Evolutionary conservation across 2,113 vertebrate species (phyloP).

Genomic region (Hippocampus abdominalis): DNA sequence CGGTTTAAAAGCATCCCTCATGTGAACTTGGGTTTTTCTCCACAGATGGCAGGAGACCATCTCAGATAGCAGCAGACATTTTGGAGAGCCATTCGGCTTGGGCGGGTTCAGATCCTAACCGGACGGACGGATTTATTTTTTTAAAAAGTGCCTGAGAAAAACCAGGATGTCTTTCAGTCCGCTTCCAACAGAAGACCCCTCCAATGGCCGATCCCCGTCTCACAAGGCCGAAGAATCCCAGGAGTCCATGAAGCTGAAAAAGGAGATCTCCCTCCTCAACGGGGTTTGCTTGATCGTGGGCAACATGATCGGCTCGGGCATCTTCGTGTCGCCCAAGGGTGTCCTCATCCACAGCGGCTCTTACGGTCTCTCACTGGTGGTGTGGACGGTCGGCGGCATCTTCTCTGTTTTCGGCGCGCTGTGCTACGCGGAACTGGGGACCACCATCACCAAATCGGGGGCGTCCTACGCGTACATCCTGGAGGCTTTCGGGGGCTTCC

Average conservation of each 20-base stretch:
- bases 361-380: slow-evolving; percentile 82
- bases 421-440: slow-evolving; percentile 90
- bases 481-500: slow-evolving; percentile 83
- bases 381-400: slow-evolving; percentile 85
- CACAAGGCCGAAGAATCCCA: slow-evolving; percentile 13
- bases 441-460: slow-evolving; percentile 90
- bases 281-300: slow-evolving; percentile 89
- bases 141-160: not conserved
- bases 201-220: slow-evolving; percentile 32
- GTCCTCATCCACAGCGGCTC: slow-evolving; percentile 86
- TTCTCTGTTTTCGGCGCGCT: slow-evolving; percentile 89
- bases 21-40: slow-evolving; percentile 26
- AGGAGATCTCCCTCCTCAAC: slow-evolving; percentile 88
- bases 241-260: slow-evolving; percentile 82
- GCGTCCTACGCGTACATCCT: slow-evolving; percentile 92
- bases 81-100: not conserved
- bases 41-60: slow-evolving; percentile 62
- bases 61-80: slow-evolving; percentile 34
- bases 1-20: slow-evolving; percentile 28
- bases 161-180: slow-evolving; percentile 64
- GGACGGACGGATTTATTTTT: not conserved
- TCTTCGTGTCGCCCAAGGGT: slow-evolving; percentile 91
- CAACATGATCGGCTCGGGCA: slow-evolving; percentile 93
- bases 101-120: not conserved
- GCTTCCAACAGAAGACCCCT: slow-evolving; percentile 51